Conservation (phyloP, 2,113 vertebrate genomes). For the Planiliza haematocheilus region DNA sequence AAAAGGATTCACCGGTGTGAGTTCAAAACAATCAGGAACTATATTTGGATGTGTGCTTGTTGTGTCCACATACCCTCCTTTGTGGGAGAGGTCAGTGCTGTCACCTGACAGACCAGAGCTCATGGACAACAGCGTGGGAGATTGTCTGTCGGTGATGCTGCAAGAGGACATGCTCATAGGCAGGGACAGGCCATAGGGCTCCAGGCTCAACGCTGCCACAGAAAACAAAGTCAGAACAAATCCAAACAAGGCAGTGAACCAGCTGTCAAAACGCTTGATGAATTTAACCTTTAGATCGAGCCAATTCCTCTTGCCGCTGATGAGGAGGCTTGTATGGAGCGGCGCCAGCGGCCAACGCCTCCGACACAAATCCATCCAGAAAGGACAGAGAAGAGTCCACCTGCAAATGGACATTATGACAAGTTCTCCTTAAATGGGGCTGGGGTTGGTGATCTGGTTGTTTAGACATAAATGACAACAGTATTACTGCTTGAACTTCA, state of each 20-base stretch:
- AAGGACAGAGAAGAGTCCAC: slow-evolving; percentile 97
- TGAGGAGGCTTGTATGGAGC: slow-evolving; percentile 95
- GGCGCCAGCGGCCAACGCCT: slow-evolving; percentile 89
- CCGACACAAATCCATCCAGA: slow-evolving; percentile 95
- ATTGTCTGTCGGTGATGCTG: slow-evolving; percentile 89
- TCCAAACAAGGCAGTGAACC: slow-evolving; percentile 13
- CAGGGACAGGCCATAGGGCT: slow-evolving; percentile 92
- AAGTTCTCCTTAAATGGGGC: background rate
- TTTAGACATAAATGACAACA: background rate
- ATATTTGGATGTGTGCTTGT: background rate
- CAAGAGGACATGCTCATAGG: slow-evolving; percentile 86
- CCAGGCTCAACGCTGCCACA: slow-evolving; percentile 90
- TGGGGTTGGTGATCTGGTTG: too few relatives aligned
- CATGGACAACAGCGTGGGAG: slow-evolving; percentile 90
- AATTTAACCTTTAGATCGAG: slow-evolving; percentile 90
- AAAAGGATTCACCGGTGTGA: background rate
- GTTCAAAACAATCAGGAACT: background rate
- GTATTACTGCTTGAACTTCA: background rate
- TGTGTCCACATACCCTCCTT: slow-evolving; percentile 86
- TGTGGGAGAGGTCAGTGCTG: slow-evolving; percentile 86
- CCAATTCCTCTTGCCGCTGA: slow-evolving; percentile 93
- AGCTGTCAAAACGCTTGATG: slow-evolving; percentile 2
- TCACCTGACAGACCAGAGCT: slow-evolving; percentile 92
- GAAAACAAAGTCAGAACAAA: slow-evolving; percentile 40
- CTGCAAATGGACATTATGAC: slow-evolving; percentile 72